Base-by-base conservation (phyloP, 2,888 invertebrate species). In the Philonicus albiceps region DNA sequence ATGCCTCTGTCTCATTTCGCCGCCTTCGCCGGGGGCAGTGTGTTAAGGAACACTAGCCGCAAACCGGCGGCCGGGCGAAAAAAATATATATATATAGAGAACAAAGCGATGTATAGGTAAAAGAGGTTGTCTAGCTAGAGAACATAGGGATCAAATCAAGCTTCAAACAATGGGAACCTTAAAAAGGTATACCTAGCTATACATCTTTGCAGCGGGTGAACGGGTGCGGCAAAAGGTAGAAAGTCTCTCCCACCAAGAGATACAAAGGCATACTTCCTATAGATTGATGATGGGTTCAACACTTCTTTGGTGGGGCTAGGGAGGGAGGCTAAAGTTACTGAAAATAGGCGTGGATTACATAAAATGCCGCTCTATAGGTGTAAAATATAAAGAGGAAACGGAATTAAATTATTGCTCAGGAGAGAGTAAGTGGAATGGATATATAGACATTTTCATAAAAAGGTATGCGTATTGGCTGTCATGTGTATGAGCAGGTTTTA, bases 281-380 rank as follows among this genome's bases (percentile, higher is more conserved):
- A 11, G 64, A 75, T 85, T 86, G 86, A 87, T 83, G 87, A 81
- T 64, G 81, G 64, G 81, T 53, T 34, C 49, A n/a, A 49, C 49
- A 76, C 76, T 76, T 76, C 43, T 76, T 49, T 2, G 49, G 49
- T n/a, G n/a, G n/a, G n/a, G n/a, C n/a, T n/a, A n/a, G n/a, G n/a
- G n/a, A n/a, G n/a, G n/a, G n/a, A n/a, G 49, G 49, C 49, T 2
- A 19, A 34, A 37, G 34, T 74, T 27, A 74, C 81, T 85, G 55
- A 86, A 88, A 88, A 88, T 88, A 88, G 88, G 88, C 88, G 88
- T 88, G 88, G 88, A 88, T 88, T 88, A 88, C 86, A 87, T 88
- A 86, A 88, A 88, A 49, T 78, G 80, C 55, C 55, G n/a, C 49
- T 49, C 64, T 64, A 19, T 85, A 87, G 88, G 88, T 88, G 88